Evolutionary conservation across 2,797 vertebrate species (phyloP).

Genomic region (Glossophaga mutica): DNA sequence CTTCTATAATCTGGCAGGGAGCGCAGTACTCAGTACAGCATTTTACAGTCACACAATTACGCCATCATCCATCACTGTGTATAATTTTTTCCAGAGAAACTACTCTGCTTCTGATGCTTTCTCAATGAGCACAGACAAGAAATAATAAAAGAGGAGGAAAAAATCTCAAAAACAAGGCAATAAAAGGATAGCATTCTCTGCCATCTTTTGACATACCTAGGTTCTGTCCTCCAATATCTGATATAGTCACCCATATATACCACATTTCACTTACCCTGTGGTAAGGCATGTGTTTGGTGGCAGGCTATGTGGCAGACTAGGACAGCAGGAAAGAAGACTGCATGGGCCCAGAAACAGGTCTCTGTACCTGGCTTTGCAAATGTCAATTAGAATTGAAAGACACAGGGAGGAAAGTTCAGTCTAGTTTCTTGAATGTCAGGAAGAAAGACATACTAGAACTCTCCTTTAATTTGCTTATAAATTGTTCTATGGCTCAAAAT

Average conservation of each 20-base stretch:
- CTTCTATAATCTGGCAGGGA: not conserved
- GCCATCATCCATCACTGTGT: not conserved
- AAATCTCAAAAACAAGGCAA: not conserved
- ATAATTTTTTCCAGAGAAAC: constrained; percentile 3
- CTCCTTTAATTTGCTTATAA: not conserved
- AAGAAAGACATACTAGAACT: not conserved
- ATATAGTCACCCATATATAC: not conserved
- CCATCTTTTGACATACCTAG: not conserved
- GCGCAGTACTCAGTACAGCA: not conserved
- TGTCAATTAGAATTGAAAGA: not conserved
- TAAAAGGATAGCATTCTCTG: not conserved
- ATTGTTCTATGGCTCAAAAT: not conserved
- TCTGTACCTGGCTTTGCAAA: not conserved
- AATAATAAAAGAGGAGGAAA: constrained; percentile 9
- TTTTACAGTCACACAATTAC: not conserved
- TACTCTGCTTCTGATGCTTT: not conserved
- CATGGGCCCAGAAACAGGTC: not conserved
- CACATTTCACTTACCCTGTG: not conserved
- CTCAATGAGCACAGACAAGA: not conserved
- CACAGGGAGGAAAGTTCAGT: not conserved
- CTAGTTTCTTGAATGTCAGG: not conserved
- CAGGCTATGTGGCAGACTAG: not conserved
- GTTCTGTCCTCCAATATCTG: not conserved
- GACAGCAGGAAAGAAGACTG: not conserved
- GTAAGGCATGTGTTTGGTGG: not conserved